Base-by-base conservation (phyloP, 2,797 vertebrate genomes). In the Centropyge bicolor region DNA sequence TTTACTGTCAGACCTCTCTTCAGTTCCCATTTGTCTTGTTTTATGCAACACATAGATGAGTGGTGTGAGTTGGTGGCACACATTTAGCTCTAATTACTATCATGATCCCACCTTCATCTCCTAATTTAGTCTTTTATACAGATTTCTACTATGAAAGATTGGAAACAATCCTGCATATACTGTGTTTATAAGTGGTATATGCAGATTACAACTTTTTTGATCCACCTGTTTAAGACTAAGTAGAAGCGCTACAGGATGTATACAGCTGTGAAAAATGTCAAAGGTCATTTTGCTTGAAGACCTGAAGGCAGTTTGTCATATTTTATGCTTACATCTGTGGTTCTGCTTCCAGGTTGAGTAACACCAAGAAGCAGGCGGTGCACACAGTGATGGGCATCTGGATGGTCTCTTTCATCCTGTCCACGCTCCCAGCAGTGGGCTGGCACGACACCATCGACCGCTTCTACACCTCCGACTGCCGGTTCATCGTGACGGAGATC, bases 351-450 rank as follows among this genome's bases (percentile, higher is more conserved):
- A 98, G 97, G 94, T 84, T 98, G 85, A 98, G 97, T 91, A 98
- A 98, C 57, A 96, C 97, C 60, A 97, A 97, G 95, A 98, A 98
- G 90, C 97, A 98, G 93, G 97, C 97, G 0, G 96, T 98, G 17
- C 97, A 98, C 91, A 98, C 97, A 0, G 97, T 98, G 75, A 97
- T 98, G 97, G 97, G 97, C 48, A 97, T 98, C 93, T 98, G 97
- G 97, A 98, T 97, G 97, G 97, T 98, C 59, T 98, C 97, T 48
- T 98, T 98, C 91, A 96, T 97, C 88, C 93, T 98, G 70, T 98
- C 97, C 8, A 97, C 97, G 0, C 94, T 98, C 81, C 97, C 97
- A 0, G 97, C 97, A 0, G 97, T 98, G 41, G 97, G 97, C 73
- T 98, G 97, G 97, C 97, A 98, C 0, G 96, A 98, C 94, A 97